phyloP scores from a whole-genome alignment of 2,113 vertebrate species.

The Sciurus niger region DNA sequence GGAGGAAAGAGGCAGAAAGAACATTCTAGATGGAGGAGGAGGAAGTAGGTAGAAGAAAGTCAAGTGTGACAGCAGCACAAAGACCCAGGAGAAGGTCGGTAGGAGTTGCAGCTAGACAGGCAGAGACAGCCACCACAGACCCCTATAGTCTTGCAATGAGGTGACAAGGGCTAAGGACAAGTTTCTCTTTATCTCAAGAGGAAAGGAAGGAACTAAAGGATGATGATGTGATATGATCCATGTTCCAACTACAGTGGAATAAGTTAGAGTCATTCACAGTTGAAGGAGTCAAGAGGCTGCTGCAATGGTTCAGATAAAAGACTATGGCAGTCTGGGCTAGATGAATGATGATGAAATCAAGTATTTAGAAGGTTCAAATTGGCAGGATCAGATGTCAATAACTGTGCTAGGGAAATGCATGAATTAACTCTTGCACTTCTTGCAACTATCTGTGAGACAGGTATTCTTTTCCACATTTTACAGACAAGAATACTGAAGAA shows the following conservation, averaged over 20 bases:
- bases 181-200: not conserved
- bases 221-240: not conserved
- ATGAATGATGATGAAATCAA: not conserved
- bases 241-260: not conserved
- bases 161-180: not conserved
- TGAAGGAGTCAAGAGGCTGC: not conserved
- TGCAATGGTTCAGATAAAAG: not conserved
- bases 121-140: too few relatives aligned
- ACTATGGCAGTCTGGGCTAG: not conserved
- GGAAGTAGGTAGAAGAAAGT: not conserved
- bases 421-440: not conserved
- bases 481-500: not conserved
- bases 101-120: not conserved
- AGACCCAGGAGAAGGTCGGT: not conserved
- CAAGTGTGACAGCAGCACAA: not conserved
- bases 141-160: not conserved
- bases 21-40: not conserved
- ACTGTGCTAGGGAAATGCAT: fast-evolving
- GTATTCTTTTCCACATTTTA: not conserved
- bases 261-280: not conserved
- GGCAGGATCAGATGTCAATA: not conserved
- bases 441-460: not conserved
- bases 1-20: not conserved
- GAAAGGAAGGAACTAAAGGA: not conserved
- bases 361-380: not conserved